Evolutionary conservation across 2,797 vertebrate genomes (phyloP).

Genomic region (Chaenodraco wilsoni): DNA sequence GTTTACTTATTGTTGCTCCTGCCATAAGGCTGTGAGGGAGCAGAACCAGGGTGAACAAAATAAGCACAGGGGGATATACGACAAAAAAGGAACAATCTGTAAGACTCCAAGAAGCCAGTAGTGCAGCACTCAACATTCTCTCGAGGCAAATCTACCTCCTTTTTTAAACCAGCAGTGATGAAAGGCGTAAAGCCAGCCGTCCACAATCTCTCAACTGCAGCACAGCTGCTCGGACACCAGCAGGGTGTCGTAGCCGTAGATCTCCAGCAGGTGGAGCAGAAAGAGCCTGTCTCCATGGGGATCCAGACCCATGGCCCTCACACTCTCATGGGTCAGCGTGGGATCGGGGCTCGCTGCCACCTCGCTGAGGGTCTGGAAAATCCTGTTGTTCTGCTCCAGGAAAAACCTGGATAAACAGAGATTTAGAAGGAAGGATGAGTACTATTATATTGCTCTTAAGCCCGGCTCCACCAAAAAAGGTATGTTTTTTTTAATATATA

Average conservation of each 20-base stretch:
- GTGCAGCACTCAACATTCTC: conserved; percentile 36
- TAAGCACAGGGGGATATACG: conserved; percentile 13
- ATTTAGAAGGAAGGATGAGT: background rate
- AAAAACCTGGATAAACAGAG: conserved; percentile 85
- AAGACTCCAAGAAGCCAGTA: conserved; percentile 43
- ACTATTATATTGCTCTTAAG: background rate
- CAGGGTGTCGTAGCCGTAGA: conserved; percentile 94
- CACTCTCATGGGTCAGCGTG: conserved; percentile 91
- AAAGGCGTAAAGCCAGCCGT: background rate
- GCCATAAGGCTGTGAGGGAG: conserved; percentile 13
- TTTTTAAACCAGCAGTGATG: conserved; percentile 32
- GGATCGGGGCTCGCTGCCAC: conserved; percentile 92
- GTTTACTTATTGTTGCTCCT: background rate
- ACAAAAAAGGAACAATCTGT: conserved; percentile 18
- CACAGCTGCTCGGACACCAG: conserved; percentile 95
- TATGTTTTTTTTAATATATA: too few species aligned
- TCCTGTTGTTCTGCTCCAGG: conserved; percentile 95
- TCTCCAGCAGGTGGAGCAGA: conserved; percentile 94
- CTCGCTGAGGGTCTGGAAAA: conserved; percentile 93
- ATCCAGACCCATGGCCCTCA: conserved; percentile 94
- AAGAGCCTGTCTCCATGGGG: conserved; percentile 94
- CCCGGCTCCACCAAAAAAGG: too few species aligned
- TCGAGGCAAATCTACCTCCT: conserved; percentile 28
- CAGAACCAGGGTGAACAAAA: conserved; percentile 31
- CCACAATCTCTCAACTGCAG: conserved; percentile 85